phyloP scores from a whole-genome alignment of 2,888 invertebrate species.

The Octonoba sinensis region DNA sequence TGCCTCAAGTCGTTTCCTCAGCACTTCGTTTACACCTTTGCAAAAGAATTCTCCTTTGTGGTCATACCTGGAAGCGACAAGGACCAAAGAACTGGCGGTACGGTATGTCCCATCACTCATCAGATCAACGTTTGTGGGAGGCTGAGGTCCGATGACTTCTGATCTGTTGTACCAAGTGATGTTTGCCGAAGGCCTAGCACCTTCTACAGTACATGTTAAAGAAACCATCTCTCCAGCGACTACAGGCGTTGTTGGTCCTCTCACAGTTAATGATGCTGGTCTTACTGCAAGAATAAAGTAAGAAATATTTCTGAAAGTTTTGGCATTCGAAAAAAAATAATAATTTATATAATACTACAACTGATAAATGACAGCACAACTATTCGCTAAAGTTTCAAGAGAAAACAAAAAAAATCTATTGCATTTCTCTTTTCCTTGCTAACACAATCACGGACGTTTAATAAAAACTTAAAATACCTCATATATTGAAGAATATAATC shows the following conservation, averaged over 20 bases:
- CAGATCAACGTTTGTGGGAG: slow-evolving; percentile 63
- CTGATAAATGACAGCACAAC: no score
- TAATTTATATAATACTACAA: neutral
- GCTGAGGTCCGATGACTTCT: slow-evolving; percentile 66
- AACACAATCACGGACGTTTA: no score
- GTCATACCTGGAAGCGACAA: slow-evolving; percentile 66
- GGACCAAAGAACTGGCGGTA: slow-evolving; percentile 66
- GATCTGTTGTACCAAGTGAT: slow-evolving; percentile 84
- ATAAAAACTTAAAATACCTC: no score
- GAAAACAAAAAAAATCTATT: no score
- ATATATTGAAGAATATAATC: no score
- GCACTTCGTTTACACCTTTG: slow-evolving; percentile 80
- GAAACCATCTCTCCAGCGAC: slow-evolving; percentile 84
- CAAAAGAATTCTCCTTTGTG: slow-evolving; percentile 67
- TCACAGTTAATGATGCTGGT: slow-evolving; percentile 82
- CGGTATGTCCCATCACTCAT: slow-evolving; percentile 67
- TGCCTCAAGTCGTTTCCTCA: slow-evolving; percentile 80
- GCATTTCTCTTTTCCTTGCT: no score
- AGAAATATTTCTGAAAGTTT: neutral
- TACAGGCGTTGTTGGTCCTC: slow-evolving; percentile 83
- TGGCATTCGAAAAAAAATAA: neutral
- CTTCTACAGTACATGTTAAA: slow-evolving; percentile 82
- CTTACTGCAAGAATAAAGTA: slow-evolving; percentile 77
- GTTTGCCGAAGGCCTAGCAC: slow-evolving; percentile 85
- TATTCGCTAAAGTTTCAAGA: no score